Evolutionary conservation across 2,113 vertebrate genomes (phyloP).

Genomic region (Eupsittula cactorum): DNA sequence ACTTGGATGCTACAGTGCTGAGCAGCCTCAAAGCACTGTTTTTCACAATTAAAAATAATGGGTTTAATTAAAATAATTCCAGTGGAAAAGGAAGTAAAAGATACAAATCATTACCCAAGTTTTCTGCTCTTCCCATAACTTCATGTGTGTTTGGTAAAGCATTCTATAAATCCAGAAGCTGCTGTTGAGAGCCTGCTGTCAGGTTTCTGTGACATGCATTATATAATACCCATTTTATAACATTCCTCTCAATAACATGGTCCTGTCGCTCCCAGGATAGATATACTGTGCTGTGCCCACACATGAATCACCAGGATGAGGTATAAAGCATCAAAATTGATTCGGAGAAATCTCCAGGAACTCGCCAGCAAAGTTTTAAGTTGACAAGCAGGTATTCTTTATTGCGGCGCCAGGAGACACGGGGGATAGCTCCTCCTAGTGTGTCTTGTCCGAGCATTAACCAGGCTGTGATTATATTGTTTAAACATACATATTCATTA

Average conservation of each 20-base stretch:
- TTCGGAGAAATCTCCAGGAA: no score
- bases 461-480: no score
- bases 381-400: no score
- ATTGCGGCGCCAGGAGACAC: no score
- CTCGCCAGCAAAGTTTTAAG: no score
- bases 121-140: not conserved
- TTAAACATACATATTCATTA: no score
- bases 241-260: not conserved
- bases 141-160: not conserved
- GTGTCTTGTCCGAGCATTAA: no score
- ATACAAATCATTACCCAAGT: not conserved
- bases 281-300: rapidly evolving
- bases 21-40: conserved; percentile 1
- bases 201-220: not conserved
- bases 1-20: not conserved
- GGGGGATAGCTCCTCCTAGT: no score
- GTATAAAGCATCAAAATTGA: no score
- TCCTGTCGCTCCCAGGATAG: not conserved
- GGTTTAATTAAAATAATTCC: no score
- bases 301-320: not conserved
- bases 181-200: not conserved
- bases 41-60: conserved; percentile 42
- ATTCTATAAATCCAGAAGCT: not conserved
- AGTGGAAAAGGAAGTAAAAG: no score
- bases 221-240: not conserved